phyloP scores from a whole-genome alignment of 2,888 invertebrate species.

The Euphydryas editha region DNA sequence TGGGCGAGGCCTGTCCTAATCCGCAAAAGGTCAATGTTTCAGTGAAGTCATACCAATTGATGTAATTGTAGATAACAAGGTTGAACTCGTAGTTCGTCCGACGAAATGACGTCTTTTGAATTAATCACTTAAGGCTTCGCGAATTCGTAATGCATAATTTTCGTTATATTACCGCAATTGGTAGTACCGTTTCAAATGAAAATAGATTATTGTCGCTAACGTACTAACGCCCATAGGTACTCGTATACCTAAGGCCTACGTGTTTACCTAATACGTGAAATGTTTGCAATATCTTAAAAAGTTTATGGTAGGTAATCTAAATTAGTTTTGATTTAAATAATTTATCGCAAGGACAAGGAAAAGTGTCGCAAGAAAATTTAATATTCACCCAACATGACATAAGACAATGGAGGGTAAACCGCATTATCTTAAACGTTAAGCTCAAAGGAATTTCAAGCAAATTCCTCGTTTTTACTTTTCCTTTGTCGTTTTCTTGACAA shows the following conservation, averaged over 20 bases:
- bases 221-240: neutral
- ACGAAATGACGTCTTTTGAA: constrained; percentile 38
- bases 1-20: constrained; percentile 55
- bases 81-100: constrained; percentile 22
- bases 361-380: constrained; percentile 24
- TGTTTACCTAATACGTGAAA: too few relatives aligned
- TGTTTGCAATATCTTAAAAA: too few relatives aligned
- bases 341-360: neutral
- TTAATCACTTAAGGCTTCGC: constrained; percentile 40
- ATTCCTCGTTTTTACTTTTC: constrained; percentile 30
- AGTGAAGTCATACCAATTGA: constrained; percentile 53
- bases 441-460: constrained; percentile 37
- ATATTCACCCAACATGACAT: constrained; percentile 20
- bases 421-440: constrained; percentile 24
- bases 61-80: constrained; percentile 36
- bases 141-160: constrained; percentile 23
- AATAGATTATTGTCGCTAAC: constrained; percentile 8
- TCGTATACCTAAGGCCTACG: too few relatives aligned
- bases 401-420: constrained; percentile 23
- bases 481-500: constrained; percentile 29
- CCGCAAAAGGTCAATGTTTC: constrained; percentile 79
- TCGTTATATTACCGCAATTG: constrained; percentile 28
- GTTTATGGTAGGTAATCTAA: too few relatives aligned
- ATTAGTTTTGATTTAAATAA: neutral
- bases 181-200: constrained; percentile 22